phyloP scores from a whole-genome alignment of 2,797 vertebrate species.

The Pteronotus mesoamericanus region DNA sequence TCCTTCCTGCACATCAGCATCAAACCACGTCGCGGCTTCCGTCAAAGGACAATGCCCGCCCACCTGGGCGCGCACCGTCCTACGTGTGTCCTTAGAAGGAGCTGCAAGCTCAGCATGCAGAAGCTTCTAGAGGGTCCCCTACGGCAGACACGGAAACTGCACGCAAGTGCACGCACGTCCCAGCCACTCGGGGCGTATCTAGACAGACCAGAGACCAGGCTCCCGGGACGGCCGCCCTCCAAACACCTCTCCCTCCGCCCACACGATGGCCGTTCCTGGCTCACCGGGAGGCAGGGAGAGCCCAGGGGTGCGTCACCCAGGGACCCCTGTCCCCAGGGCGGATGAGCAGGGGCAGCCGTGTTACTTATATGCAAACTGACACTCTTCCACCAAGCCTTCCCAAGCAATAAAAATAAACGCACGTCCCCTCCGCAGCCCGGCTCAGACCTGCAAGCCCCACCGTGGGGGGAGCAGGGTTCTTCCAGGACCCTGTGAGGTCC shows the following conservation, averaged over 20 bases:
- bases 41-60: not conserved
- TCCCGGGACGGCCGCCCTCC: not conserved
- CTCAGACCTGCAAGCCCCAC: not conserved
- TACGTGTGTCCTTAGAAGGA: conserved; percentile 38
- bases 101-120: conserved; percentile 39
- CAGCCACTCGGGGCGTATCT: not conserved
- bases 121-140: not conserved
- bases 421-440: not conserved
- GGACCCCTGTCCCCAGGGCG: not conserved
- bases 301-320: not conserved
- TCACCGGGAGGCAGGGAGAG: conserved; percentile 44
- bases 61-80: not conserved
- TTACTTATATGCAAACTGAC: not conserved
- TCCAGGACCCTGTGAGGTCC: not conserved
- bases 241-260: conserved; percentile 13
- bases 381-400: not conserved
- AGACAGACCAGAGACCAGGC: conserved; percentile 27
- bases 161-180: not conserved
- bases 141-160: not conserved
- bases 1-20: not conserved
- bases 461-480: not conserved
- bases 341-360: too few relatives aligned
- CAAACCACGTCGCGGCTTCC: not conserved
- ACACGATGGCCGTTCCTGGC: too few relatives aligned
- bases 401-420: not conserved